Evolutionary conservation across 2,888 invertebrate species (phyloP), one percentile per base, ranked within the genome.

Genomic region (Diaprepes abbreviatus): DNA sequence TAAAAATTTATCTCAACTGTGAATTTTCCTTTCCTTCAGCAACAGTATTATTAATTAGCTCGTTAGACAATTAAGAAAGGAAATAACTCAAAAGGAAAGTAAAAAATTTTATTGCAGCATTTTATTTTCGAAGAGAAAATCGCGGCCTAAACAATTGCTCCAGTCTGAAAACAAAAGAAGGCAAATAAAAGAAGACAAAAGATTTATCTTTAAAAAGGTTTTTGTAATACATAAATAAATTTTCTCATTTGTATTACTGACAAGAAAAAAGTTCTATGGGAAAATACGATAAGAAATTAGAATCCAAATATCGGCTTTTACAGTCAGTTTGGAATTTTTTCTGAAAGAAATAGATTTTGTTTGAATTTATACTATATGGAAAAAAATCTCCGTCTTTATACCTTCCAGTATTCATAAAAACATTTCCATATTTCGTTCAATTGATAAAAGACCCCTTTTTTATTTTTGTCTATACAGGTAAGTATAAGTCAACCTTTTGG

Each of bases 91-190:
- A n/a, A 43, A 43, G 43, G 43, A 4, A 43, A n/a, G 43, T n/a
- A 21, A 43, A 43, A 43, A 43, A 43, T n/a, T 43, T 43, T 43
- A 43, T 43, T 43, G 43, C 43, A 19, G n/a, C 10, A 19, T 21
- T 43, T 43, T 21, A 10, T n/a, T n/a, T 21, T 10, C 19, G 4
- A 5, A 4, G 1, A 17, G 43, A 17, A 43, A 43, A 43, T 43
- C 21, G 43, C 3, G 21, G 17, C 3, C 17, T 7, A 16, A 40
- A 40, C 40, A 40, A 40, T 40, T 16, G 40, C 40, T 7, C 17
- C 16, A 17, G 16, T 40, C 17, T 5, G 14, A 40, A 40, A 40
- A 38, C 40, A 40, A 40, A 40, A 40, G n/a, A 40, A 7, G 17
- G 17, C 9, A 40, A 36, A 36, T 36, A 36, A 40, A 3, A 14